Evolutionary conservation across 2,888 invertebrate genomes (phyloP).

Genomic region (Eumerus sabulonum): DNA sequence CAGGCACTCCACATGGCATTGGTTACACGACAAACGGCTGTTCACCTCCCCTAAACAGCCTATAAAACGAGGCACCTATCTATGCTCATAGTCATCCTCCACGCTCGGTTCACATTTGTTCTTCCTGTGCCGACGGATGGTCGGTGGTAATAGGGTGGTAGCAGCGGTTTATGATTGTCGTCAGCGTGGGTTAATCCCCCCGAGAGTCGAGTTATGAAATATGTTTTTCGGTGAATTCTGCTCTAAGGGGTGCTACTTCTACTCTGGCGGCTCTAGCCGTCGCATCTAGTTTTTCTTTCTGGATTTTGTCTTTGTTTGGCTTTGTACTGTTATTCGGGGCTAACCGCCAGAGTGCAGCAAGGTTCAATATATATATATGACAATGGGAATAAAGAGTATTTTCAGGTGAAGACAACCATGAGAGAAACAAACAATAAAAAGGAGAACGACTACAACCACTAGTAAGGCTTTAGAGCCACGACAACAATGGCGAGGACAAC

Average conservation of each 20-base stretch:
- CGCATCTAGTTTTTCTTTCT: constrained; percentile 18
- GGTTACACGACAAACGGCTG: background rate
- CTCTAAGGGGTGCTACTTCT: constrained; percentile 48
- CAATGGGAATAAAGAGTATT: constrained; percentile 8
- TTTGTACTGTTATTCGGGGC: constrained; percentile 15
- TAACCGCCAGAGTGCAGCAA: constrained; percentile 57
- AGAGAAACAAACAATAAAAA: background rate
- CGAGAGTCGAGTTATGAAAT: constrained; percentile 38
- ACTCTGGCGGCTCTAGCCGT: constrained; percentile 50
- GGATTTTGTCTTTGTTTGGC: background rate
- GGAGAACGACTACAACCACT: no score
- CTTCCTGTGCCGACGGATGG: no score
- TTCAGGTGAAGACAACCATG: constrained; percentile 34
- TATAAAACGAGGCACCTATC: no score
- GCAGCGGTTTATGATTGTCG: constrained; percentile 64
- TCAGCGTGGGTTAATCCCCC: constrained; percentile 57
- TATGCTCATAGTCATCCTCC: no score
- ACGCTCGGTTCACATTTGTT: no score
- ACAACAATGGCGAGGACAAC: constrained; percentile 6
- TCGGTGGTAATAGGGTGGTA: constrained; percentile 28
- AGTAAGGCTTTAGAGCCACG: background rate
- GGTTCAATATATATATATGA: constrained; percentile 5
- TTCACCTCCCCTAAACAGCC: no score
- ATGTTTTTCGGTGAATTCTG: constrained; percentile 37
- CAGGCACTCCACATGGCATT: constrained; percentile 28